Percentiles rank a stretch among this genome's conserved stretches.
Conservation (phyloP, 2,888 invertebrate genomes). For the Calameuta idolon region DNA sequence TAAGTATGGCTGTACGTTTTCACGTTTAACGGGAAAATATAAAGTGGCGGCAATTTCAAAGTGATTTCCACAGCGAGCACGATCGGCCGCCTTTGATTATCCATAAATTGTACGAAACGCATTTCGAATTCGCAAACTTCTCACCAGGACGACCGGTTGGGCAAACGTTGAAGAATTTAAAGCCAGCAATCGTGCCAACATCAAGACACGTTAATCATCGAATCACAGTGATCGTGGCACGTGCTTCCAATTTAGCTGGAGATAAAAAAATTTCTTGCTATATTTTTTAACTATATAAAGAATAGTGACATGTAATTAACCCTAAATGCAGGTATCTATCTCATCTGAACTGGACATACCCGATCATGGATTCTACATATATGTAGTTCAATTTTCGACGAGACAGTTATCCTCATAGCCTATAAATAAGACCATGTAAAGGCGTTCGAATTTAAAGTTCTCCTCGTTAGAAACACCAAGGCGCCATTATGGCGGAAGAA, state of each 20-base stretch:
- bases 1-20: neutral
- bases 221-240: neutral
- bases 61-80: slow-evolving; percentile 29
- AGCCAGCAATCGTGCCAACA: neutral
- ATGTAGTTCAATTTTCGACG: neutral
- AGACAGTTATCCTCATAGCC: neutral
- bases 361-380: neutral
- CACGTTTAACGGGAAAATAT: neutral
- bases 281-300: neutral
- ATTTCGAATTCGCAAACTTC: neutral
- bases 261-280: neutral
- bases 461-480: neutral
- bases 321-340: neutral
- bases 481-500: slow-evolving; percentile 27
- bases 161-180: neutral
- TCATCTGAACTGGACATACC: neutral
- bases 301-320: neutral
- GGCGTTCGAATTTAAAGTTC: neutral
- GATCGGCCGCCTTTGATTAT: slow-evolving; percentile 47
- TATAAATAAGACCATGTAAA: neutral
- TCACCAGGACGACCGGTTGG: neutral
- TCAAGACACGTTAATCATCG: neutral
- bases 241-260: neutral
- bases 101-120: slow-evolving; percentile 35
- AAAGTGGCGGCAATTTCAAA: slow-evolving; percentile 38